Conservation (phyloP, 2,888 invertebrate species). For the Toxonevra muliebris region DNA sequence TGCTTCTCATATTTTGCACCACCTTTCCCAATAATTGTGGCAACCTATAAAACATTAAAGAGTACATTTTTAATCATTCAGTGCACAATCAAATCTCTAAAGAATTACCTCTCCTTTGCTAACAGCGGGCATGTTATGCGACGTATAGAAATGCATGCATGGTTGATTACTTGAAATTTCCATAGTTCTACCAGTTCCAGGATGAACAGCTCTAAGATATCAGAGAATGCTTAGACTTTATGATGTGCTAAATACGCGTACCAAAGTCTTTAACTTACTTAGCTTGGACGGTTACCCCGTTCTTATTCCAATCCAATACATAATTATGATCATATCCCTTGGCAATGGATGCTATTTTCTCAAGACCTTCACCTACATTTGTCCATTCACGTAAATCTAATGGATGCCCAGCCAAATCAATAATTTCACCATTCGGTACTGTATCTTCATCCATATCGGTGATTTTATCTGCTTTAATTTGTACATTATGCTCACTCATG, state of each 20-base stretch:
- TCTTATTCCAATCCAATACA: slow-evolving; percentile 67
- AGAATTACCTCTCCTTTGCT: slow-evolving; percentile 55
- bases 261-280: slow-evolving; percentile 62
- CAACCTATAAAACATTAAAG: slow-evolving; percentile 36
- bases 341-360: slow-evolving; percentile 71
- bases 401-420: slow-evolving; percentile 74
- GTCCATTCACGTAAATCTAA: slow-evolving; percentile 79
- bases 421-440: slow-evolving; percentile 77
- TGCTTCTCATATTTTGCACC: slow-evolving; percentile 77
- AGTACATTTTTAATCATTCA: slow-evolving; percentile 5
- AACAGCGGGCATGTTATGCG: slow-evolving; percentile 76
- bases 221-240: neutral
- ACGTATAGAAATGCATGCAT: slow-evolving; percentile 89
- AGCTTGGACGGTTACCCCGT: slow-evolving; percentile 68
- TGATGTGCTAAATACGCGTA: no score
- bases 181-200: slow-evolving; percentile 76
- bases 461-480: slow-evolving; percentile 79
- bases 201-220: slow-evolving; percentile 69
- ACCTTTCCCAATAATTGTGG: slow-evolving; percentile 75
- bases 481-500: slow-evolving; percentile 75
- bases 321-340: slow-evolving; percentile 85
- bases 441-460: slow-evolving; percentile 76
- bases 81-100: neutral
- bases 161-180: slow-evolving; percentile 88
- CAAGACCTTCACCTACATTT: slow-evolving; percentile 73